Conservation (phyloP, 2,113 vertebrate species). For the Oryzias javanicus region DNA sequence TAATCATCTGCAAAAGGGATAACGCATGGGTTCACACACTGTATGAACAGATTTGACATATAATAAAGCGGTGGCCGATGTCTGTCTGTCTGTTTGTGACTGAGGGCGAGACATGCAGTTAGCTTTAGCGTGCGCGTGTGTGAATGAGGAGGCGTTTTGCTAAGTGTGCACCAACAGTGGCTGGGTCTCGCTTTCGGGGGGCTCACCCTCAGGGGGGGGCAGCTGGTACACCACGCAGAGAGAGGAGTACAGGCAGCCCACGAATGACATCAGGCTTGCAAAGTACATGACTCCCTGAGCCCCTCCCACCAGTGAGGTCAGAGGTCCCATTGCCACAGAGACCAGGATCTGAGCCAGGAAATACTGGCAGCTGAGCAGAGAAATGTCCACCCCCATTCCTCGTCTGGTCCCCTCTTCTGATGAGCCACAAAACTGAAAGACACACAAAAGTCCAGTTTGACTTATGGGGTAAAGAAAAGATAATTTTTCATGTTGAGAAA, state of each 20-base stretch:
- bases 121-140: constrained; percentile 39
- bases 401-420: constrained; percentile 83
- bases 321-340: constrained; percentile 90
- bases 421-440: constrained; percentile 86
- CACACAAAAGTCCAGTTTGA: too few relatives aligned
- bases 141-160: constrained; percentile 41
- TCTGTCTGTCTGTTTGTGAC: constrained; percentile 68
- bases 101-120: constrained; percentile 59
- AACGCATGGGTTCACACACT: constrained; percentile 60
- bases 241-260: constrained; percentile 94
- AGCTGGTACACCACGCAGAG: constrained; percentile 91
- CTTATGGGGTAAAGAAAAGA: too few relatives aligned
- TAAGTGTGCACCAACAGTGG: constrained; percentile 84
- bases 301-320: constrained; percentile 91
- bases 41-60: constrained; percentile 58
- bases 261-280: constrained; percentile 90
- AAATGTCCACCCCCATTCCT: constrained; percentile 96
- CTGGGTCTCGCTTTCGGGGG: constrained; percentile 83
- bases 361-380: constrained; percentile 96
- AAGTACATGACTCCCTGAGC: constrained; percentile 98
- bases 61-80: constrained; percentile 58
- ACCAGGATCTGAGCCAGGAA: constrained; percentile 96
- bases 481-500: too few relatives aligned
- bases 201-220: constrained; percentile 81
- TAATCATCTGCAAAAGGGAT: constrained; percentile 43